Conservation (phyloP, 2,797 vertebrate genomes). For the Carduelis carduelis region DNA sequence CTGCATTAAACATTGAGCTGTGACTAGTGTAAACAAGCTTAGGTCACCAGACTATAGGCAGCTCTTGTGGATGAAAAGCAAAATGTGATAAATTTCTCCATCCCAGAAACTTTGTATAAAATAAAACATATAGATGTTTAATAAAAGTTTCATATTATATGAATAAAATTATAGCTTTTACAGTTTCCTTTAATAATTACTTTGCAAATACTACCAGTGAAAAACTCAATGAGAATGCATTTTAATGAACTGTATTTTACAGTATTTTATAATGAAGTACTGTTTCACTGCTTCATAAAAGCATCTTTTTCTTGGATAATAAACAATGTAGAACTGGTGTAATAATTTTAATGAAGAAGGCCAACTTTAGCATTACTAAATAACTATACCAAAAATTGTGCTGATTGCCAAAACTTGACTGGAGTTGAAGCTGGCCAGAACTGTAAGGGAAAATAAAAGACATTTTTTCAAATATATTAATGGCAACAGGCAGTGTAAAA, state of each 20-base stretch:
- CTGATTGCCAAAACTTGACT: neutral
- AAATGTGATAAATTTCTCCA: neutral
- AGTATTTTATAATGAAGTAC: neutral
- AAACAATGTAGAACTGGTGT: neutral
- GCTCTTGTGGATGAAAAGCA: neutral
- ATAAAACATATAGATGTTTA: neutral
- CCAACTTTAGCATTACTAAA: neutral
- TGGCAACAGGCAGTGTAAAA: neutral
- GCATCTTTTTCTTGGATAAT: neutral
- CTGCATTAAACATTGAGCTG: neutral
- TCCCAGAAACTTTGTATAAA: neutral
- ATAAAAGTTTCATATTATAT: neutral
- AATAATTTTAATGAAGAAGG: neutral
- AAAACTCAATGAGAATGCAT: neutral
- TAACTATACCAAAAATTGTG: neutral
- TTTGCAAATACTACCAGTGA: neutral
- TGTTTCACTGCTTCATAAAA: neutral
- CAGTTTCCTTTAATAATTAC: neutral
- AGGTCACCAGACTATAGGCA: neutral
- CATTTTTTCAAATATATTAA: neutral
- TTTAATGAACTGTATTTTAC: neutral
- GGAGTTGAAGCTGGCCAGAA: neutral
- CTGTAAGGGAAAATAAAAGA: neutral
- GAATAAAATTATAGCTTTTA: neutral
- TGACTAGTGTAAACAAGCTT: neutral